phyloP scores from a whole-genome alignment of 1,140 invertebrate genomes.

The Drosophila watanabei region DNA sequence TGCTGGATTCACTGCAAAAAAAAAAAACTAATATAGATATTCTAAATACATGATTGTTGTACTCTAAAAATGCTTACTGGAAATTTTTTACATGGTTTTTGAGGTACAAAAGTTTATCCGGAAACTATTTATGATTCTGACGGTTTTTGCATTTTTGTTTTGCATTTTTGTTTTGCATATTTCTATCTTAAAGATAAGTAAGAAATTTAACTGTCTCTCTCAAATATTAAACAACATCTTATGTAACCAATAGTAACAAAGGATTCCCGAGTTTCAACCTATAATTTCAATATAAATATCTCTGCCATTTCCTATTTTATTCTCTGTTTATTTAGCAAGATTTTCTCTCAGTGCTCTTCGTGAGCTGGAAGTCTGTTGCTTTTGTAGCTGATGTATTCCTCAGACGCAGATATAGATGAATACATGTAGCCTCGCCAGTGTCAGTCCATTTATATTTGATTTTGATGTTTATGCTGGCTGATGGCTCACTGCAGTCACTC shows the following conservation, averaged over 20 bases:
- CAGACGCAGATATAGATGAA: conserved; percentile 36
- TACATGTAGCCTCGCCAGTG: conserved; percentile 35
- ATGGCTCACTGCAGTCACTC: conserved; percentile 56
- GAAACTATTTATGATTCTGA: too few species aligned
- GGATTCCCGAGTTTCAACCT: background rate
- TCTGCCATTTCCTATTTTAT: background rate
- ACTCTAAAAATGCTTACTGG: background rate
- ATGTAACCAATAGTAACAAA: too few species aligned
- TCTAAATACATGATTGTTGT: background rate
- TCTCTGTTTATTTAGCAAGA: background rate
- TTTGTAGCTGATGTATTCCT: conserved; percentile 55
- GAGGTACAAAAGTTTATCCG: too few species aligned
- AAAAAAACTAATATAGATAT: background rate
- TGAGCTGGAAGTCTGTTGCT: conserved; percentile 53
- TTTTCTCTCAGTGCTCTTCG: background rate
- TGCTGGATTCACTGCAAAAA: conserved; percentile 9
- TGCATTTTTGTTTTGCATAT: too few species aligned
- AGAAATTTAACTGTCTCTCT: too few species aligned
- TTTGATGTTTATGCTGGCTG: conserved; percentile 76
- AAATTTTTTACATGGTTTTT: background rate
- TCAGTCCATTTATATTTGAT: conserved; percentile 81
- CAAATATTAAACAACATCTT: background rate
- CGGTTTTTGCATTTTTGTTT: background rate
- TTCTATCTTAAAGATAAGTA: too few species aligned
- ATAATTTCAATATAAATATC: background rate